Evolutionary conservation across 1,140 invertebrate species (phyloP).

Genomic region (Tetramorium parvispinum): DNA sequence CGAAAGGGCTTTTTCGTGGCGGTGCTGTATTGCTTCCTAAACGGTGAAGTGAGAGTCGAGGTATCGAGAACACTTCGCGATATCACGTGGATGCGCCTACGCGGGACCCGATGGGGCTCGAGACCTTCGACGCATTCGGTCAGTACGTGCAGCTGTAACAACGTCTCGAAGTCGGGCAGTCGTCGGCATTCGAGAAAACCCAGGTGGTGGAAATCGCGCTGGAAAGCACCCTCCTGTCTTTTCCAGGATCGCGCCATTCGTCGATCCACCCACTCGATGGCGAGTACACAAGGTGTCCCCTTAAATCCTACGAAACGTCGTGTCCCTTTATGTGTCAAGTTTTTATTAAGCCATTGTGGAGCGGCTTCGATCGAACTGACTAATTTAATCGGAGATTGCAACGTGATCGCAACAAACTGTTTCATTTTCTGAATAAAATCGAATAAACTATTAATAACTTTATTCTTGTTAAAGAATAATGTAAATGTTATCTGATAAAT

Average conservation of each 20-base stretch:
- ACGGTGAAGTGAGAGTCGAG: slow-evolving; percentile 88
- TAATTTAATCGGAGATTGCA: neutral
- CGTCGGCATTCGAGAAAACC: slow-evolving; percentile 45
- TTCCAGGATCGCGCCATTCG: slow-evolving; percentile 67
- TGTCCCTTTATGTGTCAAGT: neutral
- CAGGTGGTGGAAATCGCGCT: slow-evolving; percentile 73
- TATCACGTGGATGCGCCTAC: slow-evolving; percentile 74
- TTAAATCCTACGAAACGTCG: slow-evolving; percentile 65
- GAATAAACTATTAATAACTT: neutral
- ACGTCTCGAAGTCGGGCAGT: slow-evolving; percentile 57
- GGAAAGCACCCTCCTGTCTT: slow-evolving; percentile 59
- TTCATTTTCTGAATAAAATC: neutral
- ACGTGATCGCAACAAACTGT: neutral
- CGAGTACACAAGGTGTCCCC: slow-evolving; percentile 82
- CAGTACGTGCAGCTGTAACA: slow-evolving; percentile 79
- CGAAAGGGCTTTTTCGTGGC: slow-evolving; percentile 90
- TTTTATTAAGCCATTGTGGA: neutral
- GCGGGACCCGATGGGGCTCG: slow-evolving; percentile 55
- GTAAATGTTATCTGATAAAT: neutral
- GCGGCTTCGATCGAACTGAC: neutral
- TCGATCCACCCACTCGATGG: slow-evolving; percentile 81
- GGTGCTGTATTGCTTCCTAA: slow-evolving; percentile 90
- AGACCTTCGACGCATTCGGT: slow-evolving; percentile 74
- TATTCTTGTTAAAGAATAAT: neutral
- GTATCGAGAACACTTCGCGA: slow-evolving; percentile 79